Conservation (phyloP, 2,797 vertebrate species). For the Cirrhinus molitorella region DNA sequence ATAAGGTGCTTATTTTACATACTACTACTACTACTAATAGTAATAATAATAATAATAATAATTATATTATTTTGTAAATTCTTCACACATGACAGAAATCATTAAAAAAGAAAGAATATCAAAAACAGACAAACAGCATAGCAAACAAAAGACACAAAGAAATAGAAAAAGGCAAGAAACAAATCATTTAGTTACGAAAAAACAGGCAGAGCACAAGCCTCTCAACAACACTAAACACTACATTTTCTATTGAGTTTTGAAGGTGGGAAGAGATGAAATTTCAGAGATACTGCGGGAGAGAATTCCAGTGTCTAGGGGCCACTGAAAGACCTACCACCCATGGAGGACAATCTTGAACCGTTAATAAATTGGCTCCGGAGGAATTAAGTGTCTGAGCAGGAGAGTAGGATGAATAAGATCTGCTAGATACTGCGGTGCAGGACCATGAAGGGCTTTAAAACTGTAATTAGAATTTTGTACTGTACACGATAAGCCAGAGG, state of each 20-base stretch:
- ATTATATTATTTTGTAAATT: neutral
- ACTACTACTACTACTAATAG: no score
- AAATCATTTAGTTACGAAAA: neutral
- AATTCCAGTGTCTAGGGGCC: conserved; percentile 17
- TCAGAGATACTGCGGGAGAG: conserved; percentile 9
- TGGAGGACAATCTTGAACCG: conserved; percentile 18
- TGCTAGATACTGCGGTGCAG: neutral
- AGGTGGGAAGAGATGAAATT: conserved; percentile 15
- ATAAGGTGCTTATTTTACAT: neutral
- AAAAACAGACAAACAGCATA: neutral
- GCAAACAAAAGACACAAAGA: neutral
- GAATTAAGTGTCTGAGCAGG: conserved; percentile 26
- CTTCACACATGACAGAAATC: neutral
- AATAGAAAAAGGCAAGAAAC: neutral
- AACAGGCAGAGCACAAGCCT: neutral
- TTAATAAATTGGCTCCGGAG: conserved; percentile 41
- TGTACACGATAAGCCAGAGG: neutral
- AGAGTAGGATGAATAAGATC: conserved; percentile 13
- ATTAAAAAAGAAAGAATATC: neutral
- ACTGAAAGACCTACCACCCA: conserved; percentile 41
- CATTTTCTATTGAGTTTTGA: neutral
- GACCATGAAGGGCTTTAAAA: conserved; percentile 18
- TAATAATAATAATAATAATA: neutral
- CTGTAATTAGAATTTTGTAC: conserved; percentile 23
- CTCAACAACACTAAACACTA: conserved; percentile 10